These are phyloP conservation scores for Ooceraea biroi DNA, from an alignment of 1,140 invertebrate genomes.

Conservation along the genomic window DNA sequence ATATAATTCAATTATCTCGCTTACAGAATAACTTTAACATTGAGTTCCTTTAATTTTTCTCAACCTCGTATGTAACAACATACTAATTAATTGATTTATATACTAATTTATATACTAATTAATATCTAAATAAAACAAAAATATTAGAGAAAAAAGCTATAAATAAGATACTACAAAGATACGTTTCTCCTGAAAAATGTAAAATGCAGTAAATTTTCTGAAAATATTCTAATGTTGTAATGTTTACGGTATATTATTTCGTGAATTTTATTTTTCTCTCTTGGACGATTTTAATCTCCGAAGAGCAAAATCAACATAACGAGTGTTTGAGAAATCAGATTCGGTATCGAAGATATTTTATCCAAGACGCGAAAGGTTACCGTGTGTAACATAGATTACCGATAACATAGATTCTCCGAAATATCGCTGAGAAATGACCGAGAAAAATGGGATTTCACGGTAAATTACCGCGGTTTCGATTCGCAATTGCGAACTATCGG, in stretches of 20 bases:
- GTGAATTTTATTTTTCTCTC: conserved; percentile 16
- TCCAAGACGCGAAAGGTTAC: no score
- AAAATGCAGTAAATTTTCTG: neutral
- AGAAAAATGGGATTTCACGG: conserved; percentile 34
- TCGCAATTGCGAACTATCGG: conserved; percentile 36
- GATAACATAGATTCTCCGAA: neutral
- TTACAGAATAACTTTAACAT: no score
- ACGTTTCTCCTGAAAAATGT: neutral
- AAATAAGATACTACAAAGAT: neutral
- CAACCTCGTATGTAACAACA: no score
- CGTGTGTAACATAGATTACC: neutral
- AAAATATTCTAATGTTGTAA: conserved; percentile 22
- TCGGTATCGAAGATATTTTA: neutral
- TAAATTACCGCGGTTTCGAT: conserved; percentile 44
- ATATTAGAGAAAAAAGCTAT: neutral
- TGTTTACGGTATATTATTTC: neutral
- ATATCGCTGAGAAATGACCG: conserved; percentile 9
- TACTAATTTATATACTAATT: no score
- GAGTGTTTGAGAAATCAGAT: conserved; percentile 42
- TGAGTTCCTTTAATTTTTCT: no score
- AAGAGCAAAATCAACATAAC: no score
- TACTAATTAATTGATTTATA: no score
- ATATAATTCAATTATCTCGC: no score
- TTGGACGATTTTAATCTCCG: no score
- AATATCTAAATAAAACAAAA: neutral